phyloP scores from a whole-genome alignment of 2,797 vertebrate species.

The Rousettus madagascariensis region DNA sequence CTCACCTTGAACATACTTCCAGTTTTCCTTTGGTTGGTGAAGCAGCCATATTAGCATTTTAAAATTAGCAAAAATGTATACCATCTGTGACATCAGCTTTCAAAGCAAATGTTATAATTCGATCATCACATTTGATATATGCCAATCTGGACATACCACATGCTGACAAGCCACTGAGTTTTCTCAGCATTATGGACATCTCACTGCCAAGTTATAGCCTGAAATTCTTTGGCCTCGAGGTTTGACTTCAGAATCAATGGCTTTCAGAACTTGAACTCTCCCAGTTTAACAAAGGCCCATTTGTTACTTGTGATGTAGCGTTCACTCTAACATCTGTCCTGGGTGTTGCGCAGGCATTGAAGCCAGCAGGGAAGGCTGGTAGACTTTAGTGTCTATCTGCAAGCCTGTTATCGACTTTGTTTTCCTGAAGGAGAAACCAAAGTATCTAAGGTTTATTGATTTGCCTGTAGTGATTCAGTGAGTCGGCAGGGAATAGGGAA shows the following conservation, averaged over 20 bases:
- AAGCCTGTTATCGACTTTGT: slow-evolving; percentile 39
- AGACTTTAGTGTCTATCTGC: background rate
- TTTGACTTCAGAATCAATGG: background rate
- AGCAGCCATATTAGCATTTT: slow-evolving; percentile 35
- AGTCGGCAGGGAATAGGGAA: slow-evolving; percentile 56
- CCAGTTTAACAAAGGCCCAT: background rate
- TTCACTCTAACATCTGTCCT: background rate
- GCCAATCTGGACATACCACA: background rate
- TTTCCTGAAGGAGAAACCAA: slow-evolving; percentile 69
- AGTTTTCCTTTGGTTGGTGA: background rate
- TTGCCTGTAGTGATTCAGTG: slow-evolving; percentile 64
- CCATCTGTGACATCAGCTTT: slow-evolving; percentile 24
- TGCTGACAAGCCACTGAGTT: background rate
- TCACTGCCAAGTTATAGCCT: background rate
- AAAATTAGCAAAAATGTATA: slow-evolving; percentile 31
- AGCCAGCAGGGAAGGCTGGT: background rate
- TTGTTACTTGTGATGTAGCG: background rate
- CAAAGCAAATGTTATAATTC: slow-evolving; percentile 44
- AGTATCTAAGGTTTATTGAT: slow-evolving; percentile 74
- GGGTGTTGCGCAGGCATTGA: background rate
- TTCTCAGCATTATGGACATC: background rate
- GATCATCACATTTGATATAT: background rate
- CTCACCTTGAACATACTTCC: slow-evolving; percentile 42
- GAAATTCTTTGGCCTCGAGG: background rate
- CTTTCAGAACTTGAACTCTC: slow-evolving; percentile 20